phyloP scores from a whole-genome alignment of 2,113 vertebrate species.

The Rutilus rutilus region DNA sequence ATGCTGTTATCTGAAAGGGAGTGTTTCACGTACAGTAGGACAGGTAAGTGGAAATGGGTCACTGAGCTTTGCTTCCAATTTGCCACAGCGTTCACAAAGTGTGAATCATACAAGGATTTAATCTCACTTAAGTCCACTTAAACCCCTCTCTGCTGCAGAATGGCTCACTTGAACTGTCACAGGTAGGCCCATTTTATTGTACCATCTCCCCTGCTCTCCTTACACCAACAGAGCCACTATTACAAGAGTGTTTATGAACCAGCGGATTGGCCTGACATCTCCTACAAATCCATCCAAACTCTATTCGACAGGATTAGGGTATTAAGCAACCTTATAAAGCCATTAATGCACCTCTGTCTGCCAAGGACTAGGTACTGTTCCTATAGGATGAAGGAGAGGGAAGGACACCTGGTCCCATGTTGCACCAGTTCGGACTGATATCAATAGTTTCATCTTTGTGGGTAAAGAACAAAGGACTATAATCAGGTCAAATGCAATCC shows the following conservation, averaged over 20 bases:
- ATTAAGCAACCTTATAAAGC: constrained; percentile 55
- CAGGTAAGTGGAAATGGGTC: constrained; percentile 49
- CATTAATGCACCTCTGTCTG: constrained; percentile 54
- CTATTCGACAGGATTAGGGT: constrained; percentile 55
- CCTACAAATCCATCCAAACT: constrained; percentile 57
- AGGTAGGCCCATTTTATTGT: constrained; percentile 59
- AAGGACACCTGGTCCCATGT: constrained; percentile 8
- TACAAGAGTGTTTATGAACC: constrained; percentile 58
- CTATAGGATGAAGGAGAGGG: not conserved
- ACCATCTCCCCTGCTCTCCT: constrained; percentile 48
- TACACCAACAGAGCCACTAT: constrained; percentile 51
- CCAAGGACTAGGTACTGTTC: constrained; percentile 33
- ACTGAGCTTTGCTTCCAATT: constrained; percentile 61
- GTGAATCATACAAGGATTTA: constrained; percentile 65
- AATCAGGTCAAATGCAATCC: not conserved
- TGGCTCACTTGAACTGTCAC: constrained; percentile 62
- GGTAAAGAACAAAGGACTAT: constrained; percentile 1
- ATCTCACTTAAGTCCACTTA: constrained; percentile 66
- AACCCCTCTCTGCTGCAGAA: constrained; percentile 59
- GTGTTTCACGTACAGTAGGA: constrained; percentile 42
- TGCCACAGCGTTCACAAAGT: constrained; percentile 56
- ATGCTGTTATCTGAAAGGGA: constrained; percentile 44
- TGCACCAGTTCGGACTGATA: constrained; percentile 5
- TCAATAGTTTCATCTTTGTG: not conserved
- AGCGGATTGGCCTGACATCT: constrained; percentile 56